These are phyloP conservation scores for Drosophila recens DNA, from an alignment of 2,888 invertebrate species.

Conservation along the genomic window DNA sequence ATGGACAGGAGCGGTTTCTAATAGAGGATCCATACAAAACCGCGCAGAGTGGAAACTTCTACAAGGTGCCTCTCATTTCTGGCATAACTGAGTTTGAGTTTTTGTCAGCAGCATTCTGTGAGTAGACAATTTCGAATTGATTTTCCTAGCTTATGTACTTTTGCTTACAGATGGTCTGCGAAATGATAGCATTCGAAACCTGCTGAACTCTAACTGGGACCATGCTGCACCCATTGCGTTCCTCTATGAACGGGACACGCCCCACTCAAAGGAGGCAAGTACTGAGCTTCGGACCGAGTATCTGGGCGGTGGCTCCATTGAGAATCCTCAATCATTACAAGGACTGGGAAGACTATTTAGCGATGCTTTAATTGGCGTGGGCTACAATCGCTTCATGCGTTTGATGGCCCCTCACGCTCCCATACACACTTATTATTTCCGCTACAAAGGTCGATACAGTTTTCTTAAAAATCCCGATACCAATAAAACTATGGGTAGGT, in stretches of 20 bases:
- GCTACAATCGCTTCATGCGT: conserved; percentile 87
- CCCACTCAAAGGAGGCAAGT: conserved; percentile 81
- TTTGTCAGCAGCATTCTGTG: conserved; percentile 86
- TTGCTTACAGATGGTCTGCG: conserved; percentile 81
- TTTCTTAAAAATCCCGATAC: conserved; percentile 85
- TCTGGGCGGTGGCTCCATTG: conserved; percentile 55
- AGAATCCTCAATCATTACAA: conserved; percentile 60
- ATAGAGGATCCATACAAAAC: conserved; percentile 87
- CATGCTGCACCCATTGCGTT: conserved; percentile 80
- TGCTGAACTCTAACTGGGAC: conserved; percentile 78
- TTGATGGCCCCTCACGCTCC: conserved; percentile 87
- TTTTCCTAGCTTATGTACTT: too few species aligned
- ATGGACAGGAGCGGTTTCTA: conserved; percentile 89
- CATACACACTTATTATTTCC: conserved; percentile 88
- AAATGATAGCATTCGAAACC: conserved; percentile 85
- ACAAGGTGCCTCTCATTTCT: conserved; percentile 88
- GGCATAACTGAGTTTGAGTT: conserved; percentile 89
- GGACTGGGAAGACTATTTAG: conserved; percentile 85
- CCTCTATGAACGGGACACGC: conserved; percentile 82
- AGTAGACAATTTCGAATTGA: conserved; percentile 24
- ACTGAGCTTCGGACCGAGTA: conserved; percentile 67
- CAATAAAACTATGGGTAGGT: conserved; percentile 85
- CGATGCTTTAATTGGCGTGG: conserved; percentile 87
- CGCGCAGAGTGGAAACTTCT: conserved; percentile 86
- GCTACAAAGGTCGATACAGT: conserved; percentile 88